Evolutionary conservation across 2,113 vertebrate species (phyloP).

Genomic region (zebrafish (Danio rerio)): DNA sequence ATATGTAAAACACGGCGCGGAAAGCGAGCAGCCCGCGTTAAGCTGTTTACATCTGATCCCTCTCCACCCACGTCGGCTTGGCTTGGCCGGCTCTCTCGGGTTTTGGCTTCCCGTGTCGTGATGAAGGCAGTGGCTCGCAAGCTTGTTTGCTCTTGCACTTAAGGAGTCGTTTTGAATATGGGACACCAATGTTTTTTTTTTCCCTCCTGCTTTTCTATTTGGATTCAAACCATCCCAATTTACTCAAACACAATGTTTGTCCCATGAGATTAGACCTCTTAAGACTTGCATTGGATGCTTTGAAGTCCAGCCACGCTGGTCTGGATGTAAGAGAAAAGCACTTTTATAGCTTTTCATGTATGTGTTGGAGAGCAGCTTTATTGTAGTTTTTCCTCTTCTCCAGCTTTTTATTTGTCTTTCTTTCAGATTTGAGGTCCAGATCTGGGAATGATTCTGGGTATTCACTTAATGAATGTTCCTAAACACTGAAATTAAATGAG

Average conservation of each 20-base stretch:
- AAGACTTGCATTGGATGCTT: not conserved
- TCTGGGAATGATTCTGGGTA: conserved; percentile 17
- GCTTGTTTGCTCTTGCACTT: conserved; percentile 4
- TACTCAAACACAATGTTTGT: conserved; percentile 20
- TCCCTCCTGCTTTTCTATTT: not conserved
- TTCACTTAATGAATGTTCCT: not conserved
- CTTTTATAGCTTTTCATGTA: conserved; percentile 36
- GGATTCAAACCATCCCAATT: conserved; percentile 27
- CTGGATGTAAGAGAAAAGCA: not conserved
- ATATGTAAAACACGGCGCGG: conserved; percentile 67
- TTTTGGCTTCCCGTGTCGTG: conserved; percentile 22
- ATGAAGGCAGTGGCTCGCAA: not conserved
- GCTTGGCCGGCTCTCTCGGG: conserved; percentile 15
- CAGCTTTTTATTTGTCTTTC: not conserved
- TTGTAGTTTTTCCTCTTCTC: conserved; percentile 7
- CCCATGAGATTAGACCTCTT: not conserved
- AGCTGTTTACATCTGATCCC: conserved; percentile 39
- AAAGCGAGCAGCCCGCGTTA: not conserved
- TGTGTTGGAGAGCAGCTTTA: conserved; percentile 33
- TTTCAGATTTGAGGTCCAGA: not conserved
- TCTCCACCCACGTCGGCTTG: conserved; percentile 25
- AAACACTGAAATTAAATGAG: conserved; percentile 11
- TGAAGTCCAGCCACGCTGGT: conserved; percentile 40
- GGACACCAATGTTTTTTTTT: not conserved
- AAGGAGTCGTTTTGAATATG: conserved; percentile 7